Evolutionary conservation across 2,888 invertebrate species (phyloP).

Genomic region (Capitulum mitella): DNA sequence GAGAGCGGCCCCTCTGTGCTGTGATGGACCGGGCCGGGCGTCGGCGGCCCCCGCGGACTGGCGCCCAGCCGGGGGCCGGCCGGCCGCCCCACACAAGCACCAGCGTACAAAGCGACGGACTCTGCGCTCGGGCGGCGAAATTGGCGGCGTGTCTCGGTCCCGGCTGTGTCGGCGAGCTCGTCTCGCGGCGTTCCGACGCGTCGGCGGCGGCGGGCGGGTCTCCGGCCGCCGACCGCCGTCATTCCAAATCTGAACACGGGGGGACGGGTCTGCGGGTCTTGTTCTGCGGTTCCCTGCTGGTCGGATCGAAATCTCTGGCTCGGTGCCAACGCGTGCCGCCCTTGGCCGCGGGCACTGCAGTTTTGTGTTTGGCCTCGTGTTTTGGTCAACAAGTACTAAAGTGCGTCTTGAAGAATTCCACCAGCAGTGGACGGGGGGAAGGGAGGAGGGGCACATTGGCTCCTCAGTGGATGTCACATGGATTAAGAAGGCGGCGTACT

Average conservation of each 20-base stretch:
- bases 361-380: neutral
- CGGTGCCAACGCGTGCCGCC: neutral
- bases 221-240: neutral
- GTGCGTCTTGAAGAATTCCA: neutral
- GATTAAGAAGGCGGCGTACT: neutral
- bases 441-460: neutral
- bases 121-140: neutral
- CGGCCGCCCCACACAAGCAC: neutral
- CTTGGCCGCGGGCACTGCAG: neutral
- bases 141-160: neutral
- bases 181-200: neutral
- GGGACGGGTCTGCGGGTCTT: neutral
- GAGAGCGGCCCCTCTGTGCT: neutral
- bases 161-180: neutral
- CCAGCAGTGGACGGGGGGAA: neutral
- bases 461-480: neutral
- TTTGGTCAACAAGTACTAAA: neutral
- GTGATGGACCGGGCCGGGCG: neutral
- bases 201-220: neutral
- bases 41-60: neutral
- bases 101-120: constrained; percentile 4
- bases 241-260: neutral
- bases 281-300: neutral
- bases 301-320: too few species aligned
- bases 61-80: neutral